Evolutionary conservation across 2,888 invertebrate species (phyloP).

Genomic region (Ethmia dodecea): DNA sequence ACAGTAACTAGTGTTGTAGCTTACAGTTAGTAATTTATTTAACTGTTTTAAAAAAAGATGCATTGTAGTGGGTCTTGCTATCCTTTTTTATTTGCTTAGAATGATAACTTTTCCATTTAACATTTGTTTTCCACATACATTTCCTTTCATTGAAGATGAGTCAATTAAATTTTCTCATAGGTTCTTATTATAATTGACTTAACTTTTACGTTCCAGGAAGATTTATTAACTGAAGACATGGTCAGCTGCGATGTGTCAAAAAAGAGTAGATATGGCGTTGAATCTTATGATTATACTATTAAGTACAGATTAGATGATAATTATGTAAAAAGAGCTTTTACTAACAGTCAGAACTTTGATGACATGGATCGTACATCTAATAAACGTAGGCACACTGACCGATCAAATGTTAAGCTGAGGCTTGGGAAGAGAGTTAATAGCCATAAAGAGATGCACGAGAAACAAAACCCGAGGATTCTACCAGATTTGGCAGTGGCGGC

Average conservation of each 20-base stretch:
- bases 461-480: conserved; percentile 76
- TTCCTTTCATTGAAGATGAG: too few species aligned
- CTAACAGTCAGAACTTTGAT: conserved; percentile 33
- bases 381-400: conserved; percentile 79
- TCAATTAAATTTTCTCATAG: too few species aligned
- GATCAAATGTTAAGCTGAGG: conserved; percentile 76
- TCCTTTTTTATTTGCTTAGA: too few species aligned
- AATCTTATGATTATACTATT: conserved; percentile 85
- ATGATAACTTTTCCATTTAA: too few species aligned
- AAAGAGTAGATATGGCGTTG: conserved; percentile 82
- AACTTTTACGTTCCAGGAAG: conserved; percentile 79
- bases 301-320: conserved; percentile 79
- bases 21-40: too few species aligned
- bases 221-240: conserved; percentile 87
- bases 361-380: conserved; percentile 45
- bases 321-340: conserved; percentile 56
- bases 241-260: conserved; percentile 86
- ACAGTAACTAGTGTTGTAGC: too few species aligned
- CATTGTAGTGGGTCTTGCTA: too few species aligned
- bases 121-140: too few species aligned
- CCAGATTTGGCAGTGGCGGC: conserved; percentile 73
- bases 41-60: too few species aligned
- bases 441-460: conserved; percentile 61
- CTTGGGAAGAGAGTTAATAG: conserved; percentile 69
- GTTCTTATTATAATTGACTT: too few species aligned